Conservation (phyloP, 2,797 vertebrate species). For the Enteromius paludinosus region DNA sequence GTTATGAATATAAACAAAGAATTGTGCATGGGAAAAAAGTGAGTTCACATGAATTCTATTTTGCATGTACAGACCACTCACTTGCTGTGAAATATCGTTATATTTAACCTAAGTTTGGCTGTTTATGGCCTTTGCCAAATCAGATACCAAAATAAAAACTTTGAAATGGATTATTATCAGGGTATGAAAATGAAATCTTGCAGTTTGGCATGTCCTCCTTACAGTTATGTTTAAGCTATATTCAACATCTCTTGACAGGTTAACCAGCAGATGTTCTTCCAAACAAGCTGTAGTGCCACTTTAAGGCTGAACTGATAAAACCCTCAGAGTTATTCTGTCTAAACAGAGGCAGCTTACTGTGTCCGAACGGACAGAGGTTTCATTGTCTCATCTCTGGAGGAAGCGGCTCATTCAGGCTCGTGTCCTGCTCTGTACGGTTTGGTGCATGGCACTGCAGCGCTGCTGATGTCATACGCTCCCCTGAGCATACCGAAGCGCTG, state of each 20-base stretch:
- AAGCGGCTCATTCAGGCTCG: conserved; percentile 60
- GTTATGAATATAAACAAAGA: neutral
- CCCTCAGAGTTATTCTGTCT: conserved; percentile 8
- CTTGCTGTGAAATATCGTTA: neutral
- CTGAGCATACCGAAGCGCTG: conserved; percentile 46
- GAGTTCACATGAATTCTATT: neutral
- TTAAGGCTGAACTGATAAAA: conserved; percentile 19
- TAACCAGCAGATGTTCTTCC: conserved; percentile 19
- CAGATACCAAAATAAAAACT: neutral
- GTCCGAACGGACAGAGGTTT: conserved; percentile 44
- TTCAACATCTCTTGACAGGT: neutral
- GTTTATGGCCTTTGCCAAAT: neutral
- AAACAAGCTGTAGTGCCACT: conserved; percentile 34
- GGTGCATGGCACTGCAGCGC: conserved; percentile 80
- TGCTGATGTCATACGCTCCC: conserved; percentile 62
- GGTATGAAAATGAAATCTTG: neutral
- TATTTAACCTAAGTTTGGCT: neutral
- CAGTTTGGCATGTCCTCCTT: neutral
- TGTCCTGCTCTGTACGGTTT: conserved; percentile 75
- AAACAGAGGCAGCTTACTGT: conserved; percentile 29
- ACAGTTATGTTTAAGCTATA: neutral
- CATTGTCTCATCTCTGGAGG: conserved; percentile 51
- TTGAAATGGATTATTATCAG: neutral
- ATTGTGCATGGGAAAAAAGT: neutral
- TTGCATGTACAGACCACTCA: neutral